phyloP scores from a whole-genome alignment of 2,113 vertebrate species.

The Anhinga anhinga region DNA sequence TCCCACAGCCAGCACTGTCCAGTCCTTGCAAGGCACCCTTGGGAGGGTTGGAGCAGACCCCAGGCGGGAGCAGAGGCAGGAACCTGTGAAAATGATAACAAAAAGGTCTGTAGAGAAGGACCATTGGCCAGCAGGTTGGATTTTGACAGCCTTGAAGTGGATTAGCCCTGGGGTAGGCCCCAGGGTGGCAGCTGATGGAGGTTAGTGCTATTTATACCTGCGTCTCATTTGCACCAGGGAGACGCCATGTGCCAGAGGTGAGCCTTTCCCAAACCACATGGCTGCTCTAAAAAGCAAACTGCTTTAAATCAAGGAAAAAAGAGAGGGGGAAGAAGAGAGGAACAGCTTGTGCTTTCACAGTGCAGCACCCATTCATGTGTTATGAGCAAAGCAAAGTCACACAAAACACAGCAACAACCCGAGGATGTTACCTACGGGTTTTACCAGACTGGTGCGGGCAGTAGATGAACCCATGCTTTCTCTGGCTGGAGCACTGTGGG shows the following conservation, averaged over 20 bases:
- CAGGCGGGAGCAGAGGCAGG: not conserved
- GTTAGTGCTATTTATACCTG: not conserved
- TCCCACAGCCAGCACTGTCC: not conserved
- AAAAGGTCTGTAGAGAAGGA: not conserved
- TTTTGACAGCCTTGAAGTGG: not conserved
- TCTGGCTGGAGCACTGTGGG: rapidly evolving
- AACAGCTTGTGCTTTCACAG: not conserved
- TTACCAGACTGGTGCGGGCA: not conserved
- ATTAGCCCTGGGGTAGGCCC: not conserved
- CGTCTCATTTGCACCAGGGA: not conserved
- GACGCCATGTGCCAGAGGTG: rapidly evolving
- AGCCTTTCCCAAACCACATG: not conserved
- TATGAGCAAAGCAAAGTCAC: not conserved
- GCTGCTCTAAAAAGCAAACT: not conserved
- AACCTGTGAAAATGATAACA: not conserved
- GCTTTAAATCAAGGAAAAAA: not conserved
- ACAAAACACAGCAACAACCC: not conserved
- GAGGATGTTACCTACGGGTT: not conserved
- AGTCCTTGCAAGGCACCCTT: not conserved
- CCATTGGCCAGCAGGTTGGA: not conserved
- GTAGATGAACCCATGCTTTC: not conserved
- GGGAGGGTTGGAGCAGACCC: not conserved
- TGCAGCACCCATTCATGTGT: not conserved
- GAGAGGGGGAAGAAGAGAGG: not conserved
- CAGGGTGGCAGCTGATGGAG: not conserved